phyloP scores from a whole-genome alignment of 1,140 invertebrate species.

The Eumaeus atala region DNA sequence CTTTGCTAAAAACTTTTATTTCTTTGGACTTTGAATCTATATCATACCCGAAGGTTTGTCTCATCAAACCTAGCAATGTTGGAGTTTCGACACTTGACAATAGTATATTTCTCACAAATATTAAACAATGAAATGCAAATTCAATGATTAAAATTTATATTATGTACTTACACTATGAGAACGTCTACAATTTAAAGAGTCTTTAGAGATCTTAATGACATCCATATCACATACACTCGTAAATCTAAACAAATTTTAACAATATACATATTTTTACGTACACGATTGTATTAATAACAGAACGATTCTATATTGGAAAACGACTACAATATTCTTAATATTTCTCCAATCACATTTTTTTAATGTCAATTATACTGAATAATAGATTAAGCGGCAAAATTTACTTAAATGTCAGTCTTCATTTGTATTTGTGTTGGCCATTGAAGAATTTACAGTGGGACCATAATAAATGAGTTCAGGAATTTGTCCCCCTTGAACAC shows the following conservation, averaged over 20 bases:
- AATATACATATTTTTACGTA: slow-evolving; percentile 60
- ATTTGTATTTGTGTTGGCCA: slow-evolving; percentile 43
- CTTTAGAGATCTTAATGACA: slow-evolving; percentile 69
- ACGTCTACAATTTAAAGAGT: slow-evolving; percentile 36
- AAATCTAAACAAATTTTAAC: slow-evolving; percentile 48
- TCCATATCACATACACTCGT: slow-evolving; percentile 69
- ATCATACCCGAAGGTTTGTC: no score
- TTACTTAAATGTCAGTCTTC: slow-evolving; percentile 62
- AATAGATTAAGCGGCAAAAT: slow-evolving; percentile 41
- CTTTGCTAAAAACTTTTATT: no score
- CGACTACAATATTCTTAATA: slow-evolving; percentile 19
- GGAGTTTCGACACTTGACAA: no score
- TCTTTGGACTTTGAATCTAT: no score
- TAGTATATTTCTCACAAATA: no score
- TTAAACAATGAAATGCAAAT: slow-evolving; percentile 29
- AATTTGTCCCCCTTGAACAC: slow-evolving; percentile 95
- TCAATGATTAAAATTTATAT: slow-evolving; percentile 13
- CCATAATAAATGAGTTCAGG: slow-evolving; percentile 95
- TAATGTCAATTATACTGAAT: slow-evolving; percentile 39
- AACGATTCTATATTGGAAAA: slow-evolving; percentile 37
- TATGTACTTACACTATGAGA: slow-evolving; percentile 14
- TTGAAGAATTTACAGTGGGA: slow-evolving; percentile 74
- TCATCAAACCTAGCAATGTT: no score
- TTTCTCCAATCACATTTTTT: slow-evolving; percentile 21
- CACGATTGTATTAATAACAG: slow-evolving; percentile 52